Percentiles rank a stretch among this genome's conserved stretches.
These are phyloP conservation scores for Dunckerocampus dactyliophorus DNA, from an alignment of 2,113 vertebrate genomes.

Conservation along the genomic window DNA sequence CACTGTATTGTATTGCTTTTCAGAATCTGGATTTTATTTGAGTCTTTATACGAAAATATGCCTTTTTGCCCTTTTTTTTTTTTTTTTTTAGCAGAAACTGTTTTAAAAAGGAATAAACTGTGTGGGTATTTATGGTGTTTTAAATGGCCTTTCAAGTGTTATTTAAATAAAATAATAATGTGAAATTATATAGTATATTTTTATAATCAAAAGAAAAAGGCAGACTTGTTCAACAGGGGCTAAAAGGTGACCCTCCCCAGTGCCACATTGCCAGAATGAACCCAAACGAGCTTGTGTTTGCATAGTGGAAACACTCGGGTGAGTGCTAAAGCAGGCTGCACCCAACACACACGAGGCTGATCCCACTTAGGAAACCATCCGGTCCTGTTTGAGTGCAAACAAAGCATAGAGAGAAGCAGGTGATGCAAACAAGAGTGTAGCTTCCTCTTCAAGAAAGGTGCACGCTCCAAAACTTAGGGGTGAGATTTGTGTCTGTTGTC, in stretches of 20 bases:
- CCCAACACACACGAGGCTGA: no score
- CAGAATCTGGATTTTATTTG: conserved; percentile 35
- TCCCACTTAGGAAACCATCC: no score
- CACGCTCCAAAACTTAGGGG: no score
- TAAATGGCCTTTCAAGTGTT: conserved; percentile 65
- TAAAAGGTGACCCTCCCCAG: neutral
- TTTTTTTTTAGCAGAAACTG: conserved; percentile 13
- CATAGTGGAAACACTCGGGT: neutral
- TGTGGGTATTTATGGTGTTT: conserved; percentile 55
- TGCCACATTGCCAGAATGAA: neutral
- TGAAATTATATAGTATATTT: conserved; percentile 63
- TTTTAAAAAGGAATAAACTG: conserved; percentile 30
- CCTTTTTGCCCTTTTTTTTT: conserved; percentile 11
- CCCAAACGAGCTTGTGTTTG: conserved; percentile 3
- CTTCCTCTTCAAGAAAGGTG: no score
- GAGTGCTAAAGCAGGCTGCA: no score
- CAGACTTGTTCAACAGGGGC: conserved; percentile 1
- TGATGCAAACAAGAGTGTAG: no score
- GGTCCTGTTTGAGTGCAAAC: neutral
- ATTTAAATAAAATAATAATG: conserved; percentile 30
- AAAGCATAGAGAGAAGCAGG: no score
- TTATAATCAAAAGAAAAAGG: conserved; percentile 55
- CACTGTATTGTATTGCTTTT: conserved; percentile 26
- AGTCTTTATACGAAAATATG: conserved; percentile 53
- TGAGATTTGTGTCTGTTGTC: no score